These are phyloP conservation scores for Ceryle rudis DNA, from an alignment of 2,797 vertebrate species.

Conservation along the genomic window DNA sequence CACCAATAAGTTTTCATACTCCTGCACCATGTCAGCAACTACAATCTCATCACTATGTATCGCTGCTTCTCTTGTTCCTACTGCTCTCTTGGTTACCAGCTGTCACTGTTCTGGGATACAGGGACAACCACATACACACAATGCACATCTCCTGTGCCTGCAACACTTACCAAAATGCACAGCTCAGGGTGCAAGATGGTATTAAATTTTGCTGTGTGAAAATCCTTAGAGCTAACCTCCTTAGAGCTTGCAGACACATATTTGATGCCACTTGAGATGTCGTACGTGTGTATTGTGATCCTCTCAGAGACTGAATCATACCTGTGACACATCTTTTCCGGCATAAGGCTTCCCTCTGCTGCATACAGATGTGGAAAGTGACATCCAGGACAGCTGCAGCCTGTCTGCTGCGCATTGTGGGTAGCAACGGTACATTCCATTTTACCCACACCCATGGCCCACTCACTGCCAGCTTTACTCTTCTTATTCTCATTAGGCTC, in stretches of 20 bases:
- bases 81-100: background rate
- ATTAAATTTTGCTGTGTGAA: background rate
- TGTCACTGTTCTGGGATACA: too few species aligned
- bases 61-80: background rate
- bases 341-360: background rate
- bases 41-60: rapidly evolving
- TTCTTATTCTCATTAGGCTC: background rate
- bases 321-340: background rate
- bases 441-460: background rate
- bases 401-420: rapidly evolving
- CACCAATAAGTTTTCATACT: background rate
- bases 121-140: rapidly evolving
- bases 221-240: background rate
- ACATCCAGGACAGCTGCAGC: background rate
- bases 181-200: rapidly evolving
- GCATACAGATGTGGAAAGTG: background rate
- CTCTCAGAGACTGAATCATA: background rate
- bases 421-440: background rate
- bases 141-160: rapidly evolving
- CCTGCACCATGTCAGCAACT: rapidly evolving
- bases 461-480: background rate
- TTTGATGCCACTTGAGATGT: background rate
- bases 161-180: rapidly evolving
- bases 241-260: background rate
- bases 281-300: rapidly evolving